Conservation (phyloP, 2,797 vertebrate species). For the Eulemur rubriventer region DNA sequence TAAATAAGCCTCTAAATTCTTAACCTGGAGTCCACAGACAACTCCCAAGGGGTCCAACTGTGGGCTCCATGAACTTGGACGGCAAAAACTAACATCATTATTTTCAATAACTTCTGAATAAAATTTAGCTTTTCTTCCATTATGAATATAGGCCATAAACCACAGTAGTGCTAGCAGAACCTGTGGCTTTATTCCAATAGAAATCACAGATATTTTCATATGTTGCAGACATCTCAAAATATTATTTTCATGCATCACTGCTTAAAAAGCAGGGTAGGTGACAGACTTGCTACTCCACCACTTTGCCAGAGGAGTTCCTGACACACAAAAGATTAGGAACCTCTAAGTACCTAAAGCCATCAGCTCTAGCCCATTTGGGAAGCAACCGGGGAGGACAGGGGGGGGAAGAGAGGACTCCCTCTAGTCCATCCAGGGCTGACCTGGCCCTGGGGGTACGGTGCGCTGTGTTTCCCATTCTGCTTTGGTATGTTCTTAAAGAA, state of each 20-base stretch:
- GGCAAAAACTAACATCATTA: neutral
- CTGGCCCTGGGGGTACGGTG: too few relatives aligned
- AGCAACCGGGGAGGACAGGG: neutral
- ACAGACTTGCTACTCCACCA: neutral
- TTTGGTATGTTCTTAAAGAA: neutral
- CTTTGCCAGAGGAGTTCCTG: neutral
- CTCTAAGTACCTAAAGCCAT: neutral
- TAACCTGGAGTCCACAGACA: neutral
- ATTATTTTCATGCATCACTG: neutral
- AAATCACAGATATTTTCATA: neutral
- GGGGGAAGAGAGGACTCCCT: neutral
- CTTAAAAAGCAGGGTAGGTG: neutral
- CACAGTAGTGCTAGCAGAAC: neutral
- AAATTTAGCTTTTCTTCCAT: slow-evolving; percentile 31
- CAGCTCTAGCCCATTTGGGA: neutral
- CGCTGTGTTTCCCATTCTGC: neutral
- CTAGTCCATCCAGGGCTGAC: neutral
- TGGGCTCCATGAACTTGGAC: neutral
- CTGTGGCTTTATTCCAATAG: neutral
- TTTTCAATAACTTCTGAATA: neutral
- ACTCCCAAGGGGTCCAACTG: neutral
- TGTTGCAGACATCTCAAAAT: neutral
- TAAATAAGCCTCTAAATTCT: neutral
- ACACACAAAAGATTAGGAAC: neutral
- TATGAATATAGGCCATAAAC: neutral